These are phyloP conservation scores for Hydropsyche tenuis DNA, from an alignment of 1,140 invertebrate species.

Conservation along the genomic window DNA sequence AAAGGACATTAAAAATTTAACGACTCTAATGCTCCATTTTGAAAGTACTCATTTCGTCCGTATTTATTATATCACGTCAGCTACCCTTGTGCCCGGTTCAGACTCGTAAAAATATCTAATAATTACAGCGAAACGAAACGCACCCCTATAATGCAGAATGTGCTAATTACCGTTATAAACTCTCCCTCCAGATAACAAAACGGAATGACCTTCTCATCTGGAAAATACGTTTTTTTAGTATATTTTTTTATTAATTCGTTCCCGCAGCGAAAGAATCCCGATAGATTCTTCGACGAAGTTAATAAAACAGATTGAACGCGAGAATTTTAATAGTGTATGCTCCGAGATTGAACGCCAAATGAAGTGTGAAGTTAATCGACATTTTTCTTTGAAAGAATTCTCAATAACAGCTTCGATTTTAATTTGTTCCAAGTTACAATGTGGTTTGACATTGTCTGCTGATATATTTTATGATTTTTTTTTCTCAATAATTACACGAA, in stretches of 20 bases:
- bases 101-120: constrained; percentile 16
- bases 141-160: constrained; percentile 3
- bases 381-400: constrained; percentile 5
- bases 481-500: too few species aligned
- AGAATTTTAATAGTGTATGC: constrained; percentile 13
- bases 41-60: background rate
- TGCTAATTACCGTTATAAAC: constrained; percentile 20
- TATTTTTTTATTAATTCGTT: background rate
- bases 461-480: too few species aligned
- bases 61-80: constrained; percentile 18
- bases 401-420: background rate
- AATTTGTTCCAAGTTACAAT: too few species aligned
- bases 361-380: constrained; percentile 19
- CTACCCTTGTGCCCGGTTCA: background rate
- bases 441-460: too few species aligned
- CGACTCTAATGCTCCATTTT: constrained; percentile 12
- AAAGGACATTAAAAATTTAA: constrained; percentile 16
- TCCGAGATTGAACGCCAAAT: constrained; percentile 16
- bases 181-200: constrained; percentile 7
- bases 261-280: background rate
- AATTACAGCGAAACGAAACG: constrained; percentile 9
- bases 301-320: constrained; percentile 23
- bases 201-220: background rate
- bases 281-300: background rate
- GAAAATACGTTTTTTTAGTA: background rate